phyloP scores from a whole-genome alignment of 2,113 vertebrate species.

The Cinclus mexicanus region DNA sequence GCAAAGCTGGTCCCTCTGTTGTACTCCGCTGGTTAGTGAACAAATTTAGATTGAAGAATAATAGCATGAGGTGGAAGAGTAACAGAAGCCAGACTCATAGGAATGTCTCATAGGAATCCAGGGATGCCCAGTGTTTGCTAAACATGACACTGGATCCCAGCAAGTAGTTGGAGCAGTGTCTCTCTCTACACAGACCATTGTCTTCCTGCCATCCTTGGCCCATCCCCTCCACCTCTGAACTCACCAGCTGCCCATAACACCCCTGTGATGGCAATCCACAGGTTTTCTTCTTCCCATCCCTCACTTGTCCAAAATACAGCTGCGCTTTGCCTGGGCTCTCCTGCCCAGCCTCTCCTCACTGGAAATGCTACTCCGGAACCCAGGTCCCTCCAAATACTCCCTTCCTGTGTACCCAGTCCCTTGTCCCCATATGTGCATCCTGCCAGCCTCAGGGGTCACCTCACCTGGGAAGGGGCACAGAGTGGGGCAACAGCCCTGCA shows the following conservation, averaged over 20 bases:
- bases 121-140: neutral
- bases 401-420: neutral
- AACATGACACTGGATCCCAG: neutral
- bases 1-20: neutral
- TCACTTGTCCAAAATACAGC: neutral
- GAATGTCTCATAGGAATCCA: neutral
- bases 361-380: accelerated
- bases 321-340: neutral
- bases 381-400: neutral
- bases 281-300: neutral
- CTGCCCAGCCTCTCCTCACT: neutral
- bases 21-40: neutral
- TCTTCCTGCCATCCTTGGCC: neutral
- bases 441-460: neutral
- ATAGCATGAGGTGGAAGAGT: neutral
- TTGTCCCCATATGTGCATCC: neutral
- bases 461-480: accelerated
- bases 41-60: neutral
- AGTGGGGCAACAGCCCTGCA: neutral
- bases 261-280: neutral
- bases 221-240: neutral
- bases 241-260: neutral
- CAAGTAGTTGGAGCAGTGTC: accelerated
- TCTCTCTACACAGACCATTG: neutral
- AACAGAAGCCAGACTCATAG: neutral